Base-by-base conservation (phyloP, 2,113 vertebrate species). In the Struthidea cinerea region DNA sequence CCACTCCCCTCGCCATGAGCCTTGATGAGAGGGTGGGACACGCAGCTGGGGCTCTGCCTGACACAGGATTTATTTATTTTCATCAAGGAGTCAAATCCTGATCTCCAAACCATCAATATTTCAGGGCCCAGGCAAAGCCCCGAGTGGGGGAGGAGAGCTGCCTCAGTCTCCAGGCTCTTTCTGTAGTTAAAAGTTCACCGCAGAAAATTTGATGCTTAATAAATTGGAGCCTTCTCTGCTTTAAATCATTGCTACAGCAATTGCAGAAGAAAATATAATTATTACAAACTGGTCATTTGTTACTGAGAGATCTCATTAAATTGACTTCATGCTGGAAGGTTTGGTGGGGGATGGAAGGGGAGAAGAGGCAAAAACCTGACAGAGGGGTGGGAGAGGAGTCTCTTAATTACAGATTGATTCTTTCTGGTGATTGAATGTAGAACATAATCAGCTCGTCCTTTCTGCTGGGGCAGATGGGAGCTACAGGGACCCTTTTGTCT, bases 281-380 rank as follows among this genome's bases (percentile, higher is more conserved):
- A 98, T 98, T 97, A 97, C 96, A 98, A 98, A 97, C 98, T 90
- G 94, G 97, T 84, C 97, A 96, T 98, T 98, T 98, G 97, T 98
- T 98, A 98, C 97, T 53, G 90, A 94, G 97, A 89, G 97, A 98
- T 97, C 97, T 98, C 97, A 98, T 98, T 98, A 98, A 97, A 98
- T 82, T 10, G 86, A 97, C 93, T 97, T 81, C n/a, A 67, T 59
- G 96, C 94, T 97, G 90, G 94, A 97, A 94, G 96, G 69, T 65
- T 87, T 85, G 93, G n/a, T 47, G 84, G 95, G 73, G 93, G 87
- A 32, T 85, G 90, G 67, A 42, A 64, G 6, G 44, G 33, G 32
- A 47, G 59, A 70, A 87, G 68, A 92, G 87, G 50, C 41, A 77
- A 26, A 67, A 78, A 20, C 10, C 80, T 78, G 93, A 35, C 9